Percentiles rank a stretch among this genome's conserved stretches.
Evolutionary conservation across 2,888 invertebrate species (phyloP).

Genomic region (Abrostola tripartita): DNA sequence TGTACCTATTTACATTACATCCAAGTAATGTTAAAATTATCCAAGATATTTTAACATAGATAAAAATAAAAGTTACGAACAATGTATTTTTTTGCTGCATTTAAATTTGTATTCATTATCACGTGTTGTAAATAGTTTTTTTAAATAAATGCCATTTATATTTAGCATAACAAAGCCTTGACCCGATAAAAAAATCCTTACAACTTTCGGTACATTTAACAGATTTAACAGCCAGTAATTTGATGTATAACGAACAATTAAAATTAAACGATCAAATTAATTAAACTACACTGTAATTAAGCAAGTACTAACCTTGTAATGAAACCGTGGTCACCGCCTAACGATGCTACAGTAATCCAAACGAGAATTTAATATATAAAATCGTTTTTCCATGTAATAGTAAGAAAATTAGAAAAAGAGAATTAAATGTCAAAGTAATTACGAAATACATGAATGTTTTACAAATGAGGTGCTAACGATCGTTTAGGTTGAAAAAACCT

Average conservation of each 20-base stretch:
- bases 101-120: too few relatives aligned
- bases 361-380: conserved; percentile 14
- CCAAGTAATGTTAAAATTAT: too few relatives aligned
- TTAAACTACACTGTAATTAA: conserved; percentile 9
- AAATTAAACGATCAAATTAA: background rate
- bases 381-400: conserved; percentile 21
- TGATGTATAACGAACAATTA: background rate
- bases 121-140: too few relatives aligned
- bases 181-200: too few relatives aligned
- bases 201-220: background rate
- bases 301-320: conserved; percentile 7
- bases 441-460: conserved; percentile 24
- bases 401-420: conserved; percentile 15
- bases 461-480: conserved; percentile 30
- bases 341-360: conserved; percentile 12
- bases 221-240: background rate
- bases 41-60: too few relatives aligned
- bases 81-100: too few relatives aligned
- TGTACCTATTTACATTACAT: too few relatives aligned
- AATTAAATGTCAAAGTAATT: conserved; percentile 15
- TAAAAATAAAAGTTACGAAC: too few relatives aligned
- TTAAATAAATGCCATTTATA: too few relatives aligned
- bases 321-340: conserved; percentile 11
- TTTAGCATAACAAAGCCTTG: too few relatives aligned
- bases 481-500: conserved; percentile 9